Evolutionary conservation across 2,888 invertebrate genomes (phyloP).

Genomic region (Volucella inflata): DNA sequence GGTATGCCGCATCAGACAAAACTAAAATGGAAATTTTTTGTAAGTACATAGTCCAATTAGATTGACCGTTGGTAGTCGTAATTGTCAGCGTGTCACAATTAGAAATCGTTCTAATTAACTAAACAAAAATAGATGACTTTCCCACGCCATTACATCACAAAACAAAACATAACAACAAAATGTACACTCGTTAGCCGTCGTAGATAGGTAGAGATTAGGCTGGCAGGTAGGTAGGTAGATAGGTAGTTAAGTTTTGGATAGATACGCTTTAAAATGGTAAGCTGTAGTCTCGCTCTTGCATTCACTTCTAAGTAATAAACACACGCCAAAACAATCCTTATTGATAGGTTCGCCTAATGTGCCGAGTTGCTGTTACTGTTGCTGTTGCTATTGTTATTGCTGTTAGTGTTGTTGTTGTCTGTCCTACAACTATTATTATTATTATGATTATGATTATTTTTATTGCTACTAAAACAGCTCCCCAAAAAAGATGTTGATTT

Average conservation of each 20-base stretch:
- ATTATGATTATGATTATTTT: constrained; percentile 82
- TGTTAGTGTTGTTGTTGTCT: background rate
- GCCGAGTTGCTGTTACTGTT: background rate
- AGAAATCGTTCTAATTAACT: constrained; percentile 34
- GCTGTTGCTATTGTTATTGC: no score
- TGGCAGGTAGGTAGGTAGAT: background rate
- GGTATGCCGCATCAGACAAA: constrained; percentile 13
- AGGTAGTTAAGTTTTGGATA: constrained; percentile 3
- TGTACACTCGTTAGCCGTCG: constrained; percentile 44
- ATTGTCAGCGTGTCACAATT: background rate
- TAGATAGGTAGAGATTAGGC: constrained; percentile 16
- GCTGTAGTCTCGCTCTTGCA: constrained; percentile 13
- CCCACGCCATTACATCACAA: constrained; percentile 64
- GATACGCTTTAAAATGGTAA: constrained; percentile 11
- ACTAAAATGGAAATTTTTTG: constrained; percentile 36
- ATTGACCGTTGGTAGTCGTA: constrained; percentile 36
- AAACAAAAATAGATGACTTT: constrained; percentile 63
- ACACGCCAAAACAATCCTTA: constrained; percentile 57
- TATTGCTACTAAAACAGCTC: constrained; percentile 81
- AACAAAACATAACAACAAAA: constrained; percentile 49
- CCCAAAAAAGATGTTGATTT: constrained; percentile 84
- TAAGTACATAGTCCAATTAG: constrained; percentile 49
- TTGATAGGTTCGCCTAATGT: constrained; percentile 68
- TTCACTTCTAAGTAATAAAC: constrained; percentile 38
- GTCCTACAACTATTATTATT: constrained; percentile 80